Evolutionary conservation across 2,113 vertebrate species (phyloP).

Genomic region (Leucoraja erinaceus): DNA sequence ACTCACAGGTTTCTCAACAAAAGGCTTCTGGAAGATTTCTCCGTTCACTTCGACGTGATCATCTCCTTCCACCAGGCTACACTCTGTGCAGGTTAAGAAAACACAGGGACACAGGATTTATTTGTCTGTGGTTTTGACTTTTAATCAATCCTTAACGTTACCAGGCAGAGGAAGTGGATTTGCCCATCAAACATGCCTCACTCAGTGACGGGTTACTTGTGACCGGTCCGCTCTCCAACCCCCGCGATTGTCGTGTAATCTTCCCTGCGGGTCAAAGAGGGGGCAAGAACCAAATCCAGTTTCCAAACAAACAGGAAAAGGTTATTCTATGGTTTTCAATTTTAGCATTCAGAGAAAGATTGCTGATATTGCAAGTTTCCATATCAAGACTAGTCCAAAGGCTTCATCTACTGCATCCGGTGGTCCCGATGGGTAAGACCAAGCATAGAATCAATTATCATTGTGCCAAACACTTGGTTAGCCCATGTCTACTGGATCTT

Average conservation of each 20-base stretch:
- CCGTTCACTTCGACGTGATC: constrained; percentile 97
- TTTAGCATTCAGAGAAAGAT: background rate
- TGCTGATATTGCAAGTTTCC: background rate
- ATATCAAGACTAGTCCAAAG: too few species aligned
- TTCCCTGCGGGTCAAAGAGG: too few species aligned
- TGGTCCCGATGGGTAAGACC: too few species aligned
- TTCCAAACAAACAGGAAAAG: background rate
- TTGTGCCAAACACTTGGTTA: too few species aligned
- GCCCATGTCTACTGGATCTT: too few species aligned
- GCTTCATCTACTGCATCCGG: too few species aligned
- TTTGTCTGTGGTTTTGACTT: background rate
- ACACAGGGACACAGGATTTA: background rate
- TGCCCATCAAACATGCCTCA: background rate
- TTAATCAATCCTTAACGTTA: background rate
- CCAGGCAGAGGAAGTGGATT: background rate
- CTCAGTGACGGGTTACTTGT: background rate
- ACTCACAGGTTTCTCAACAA: constrained; percentile 96
- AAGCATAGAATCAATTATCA: too few species aligned
- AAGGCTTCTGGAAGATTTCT: constrained; percentile 91
- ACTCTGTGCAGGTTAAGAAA: constrained; percentile 61
- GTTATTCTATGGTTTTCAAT: background rate
- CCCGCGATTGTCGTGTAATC: too few species aligned
- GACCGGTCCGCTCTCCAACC: too few species aligned
- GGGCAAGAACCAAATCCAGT: background rate
- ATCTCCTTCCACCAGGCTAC: constrained; percentile 87